Evolutionary conservation across 2,113 vertebrate species (phyloP).

Genomic region (Malurus alboscapulatus): DNA sequence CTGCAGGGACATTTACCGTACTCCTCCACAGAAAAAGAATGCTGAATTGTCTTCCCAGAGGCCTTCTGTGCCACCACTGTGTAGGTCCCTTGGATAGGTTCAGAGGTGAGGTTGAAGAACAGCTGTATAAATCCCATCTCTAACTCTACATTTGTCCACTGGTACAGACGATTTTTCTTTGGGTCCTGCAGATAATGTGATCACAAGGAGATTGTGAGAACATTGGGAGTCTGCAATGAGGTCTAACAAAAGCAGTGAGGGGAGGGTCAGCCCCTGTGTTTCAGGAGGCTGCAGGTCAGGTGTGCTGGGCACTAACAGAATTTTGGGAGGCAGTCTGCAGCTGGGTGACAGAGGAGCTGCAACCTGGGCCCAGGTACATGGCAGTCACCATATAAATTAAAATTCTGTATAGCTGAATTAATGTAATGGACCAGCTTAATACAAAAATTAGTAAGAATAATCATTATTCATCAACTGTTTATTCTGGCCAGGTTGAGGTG

Average conservation of each 20-base stretch:
- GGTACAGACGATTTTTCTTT: slow-evolving; percentile 70
- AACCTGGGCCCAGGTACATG: background rate
- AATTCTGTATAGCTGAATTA: background rate
- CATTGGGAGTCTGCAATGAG: background rate
- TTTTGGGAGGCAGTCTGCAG: background rate
- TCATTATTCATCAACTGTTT: background rate
- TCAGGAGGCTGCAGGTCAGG: background rate
- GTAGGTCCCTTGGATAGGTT: slow-evolving; percentile 73
- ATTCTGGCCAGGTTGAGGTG: background rate
- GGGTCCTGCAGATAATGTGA: slow-evolving; percentile 62
- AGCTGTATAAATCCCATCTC: slow-evolving; percentile 67
- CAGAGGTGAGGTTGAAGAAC: slow-evolving; percentile 69
- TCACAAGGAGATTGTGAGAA: background rate
- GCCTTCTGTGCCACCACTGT: slow-evolving; percentile 48
- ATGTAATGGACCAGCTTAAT: background rate
- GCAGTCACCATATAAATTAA: background rate
- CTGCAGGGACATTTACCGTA: slow-evolving; percentile 63
- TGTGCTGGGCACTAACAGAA: background rate
- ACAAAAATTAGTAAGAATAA: background rate
- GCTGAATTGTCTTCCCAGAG: background rate
- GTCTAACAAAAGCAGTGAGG: background rate
- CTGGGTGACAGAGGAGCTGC: background rate
- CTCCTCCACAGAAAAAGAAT: slow-evolving; percentile 70
- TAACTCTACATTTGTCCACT: slow-evolving; percentile 66
- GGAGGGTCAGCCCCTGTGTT: background rate